Base-by-base conservation (phyloP, 1,140 invertebrate species). In the Rhopalosiphum maidis region DNA sequence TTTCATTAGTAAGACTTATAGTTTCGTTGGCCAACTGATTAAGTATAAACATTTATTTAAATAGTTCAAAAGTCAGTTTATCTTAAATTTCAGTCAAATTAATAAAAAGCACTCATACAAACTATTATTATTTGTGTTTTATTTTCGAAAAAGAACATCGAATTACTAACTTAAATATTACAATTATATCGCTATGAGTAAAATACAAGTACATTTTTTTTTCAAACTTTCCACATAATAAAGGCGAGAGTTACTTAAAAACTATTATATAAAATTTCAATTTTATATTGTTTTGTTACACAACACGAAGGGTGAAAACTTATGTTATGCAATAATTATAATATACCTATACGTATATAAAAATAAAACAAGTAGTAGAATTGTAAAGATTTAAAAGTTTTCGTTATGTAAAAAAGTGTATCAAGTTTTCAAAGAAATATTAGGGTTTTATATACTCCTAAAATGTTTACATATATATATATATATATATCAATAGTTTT, bases 321-420 rank as follows among this genome's bases (percentile, higher is more conserved):
- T 87, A 21, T 87, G 43, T 87, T 87, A 87, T 46, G 85, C 85
- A 87, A 87, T 87, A 87, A 46, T 87, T 87, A 87, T 48, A 30
- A 48, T 87, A 85, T 85, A 85, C 25, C 43, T 25, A 30, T 87
- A 46, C 11, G 9, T 41, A 41, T 51, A 51, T n/a, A 46, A 87
- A 46, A 30, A 87, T 87, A n/a, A n/a, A 48, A 46, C 23, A 46
- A 77, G 30, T 85, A 87, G 41, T 46, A 46, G 25, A 87, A 46
- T 87, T 87, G 43, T 87, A 46, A 46, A 15, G 41, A 46, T 87
- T 87, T 87, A 87, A 87, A 87, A 87, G 85, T 87, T 87, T 46
- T 87, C 4, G 37, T 41, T 37, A 25, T 30, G 41, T 87, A 30
- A 51, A 88, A 88, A 88, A 35, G 7, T 51, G 86, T 88, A 88